Percentiles rank a stretch among this genome's conserved stretches.
These are phyloP conservation scores for Stichodactyla mertensii DNA, from an alignment of 64 coral and sea anemone species.

Conservation along the genomic window DNA sequence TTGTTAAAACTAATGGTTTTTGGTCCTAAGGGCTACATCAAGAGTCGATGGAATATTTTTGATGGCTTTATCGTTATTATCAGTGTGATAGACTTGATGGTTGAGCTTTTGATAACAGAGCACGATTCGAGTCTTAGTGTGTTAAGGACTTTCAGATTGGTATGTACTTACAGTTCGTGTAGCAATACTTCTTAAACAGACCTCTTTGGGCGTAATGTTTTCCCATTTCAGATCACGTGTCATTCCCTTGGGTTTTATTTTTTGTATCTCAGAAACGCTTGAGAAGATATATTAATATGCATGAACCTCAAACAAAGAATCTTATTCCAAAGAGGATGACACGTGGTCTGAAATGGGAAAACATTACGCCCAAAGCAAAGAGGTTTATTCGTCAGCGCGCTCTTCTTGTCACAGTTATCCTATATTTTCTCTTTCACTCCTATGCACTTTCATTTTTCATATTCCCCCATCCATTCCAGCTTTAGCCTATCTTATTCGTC, in stretches of 20 bases:
- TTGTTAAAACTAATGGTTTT: slow-evolving; percentile 64
- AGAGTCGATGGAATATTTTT: slow-evolving; percentile 94
- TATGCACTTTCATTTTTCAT: too few relatives aligned
- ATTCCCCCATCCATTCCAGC: too few relatives aligned
- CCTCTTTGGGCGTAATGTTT: too few relatives aligned
- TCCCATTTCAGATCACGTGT: background rate
- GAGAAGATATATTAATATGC: too few relatives aligned
- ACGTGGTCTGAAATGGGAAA: too few relatives aligned
- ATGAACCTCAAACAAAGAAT: too few relatives aligned
- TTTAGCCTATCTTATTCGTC: too few relatives aligned
- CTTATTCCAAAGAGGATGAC: too few relatives aligned
- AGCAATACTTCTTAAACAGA: too few relatives aligned
- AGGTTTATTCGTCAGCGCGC: too few relatives aligned
- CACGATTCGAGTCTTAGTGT: slow-evolving; percentile 68
- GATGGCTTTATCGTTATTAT: slow-evolving; percentile 95
- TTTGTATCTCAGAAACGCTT: background rate
- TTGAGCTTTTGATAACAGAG: slow-evolving; percentile 22
- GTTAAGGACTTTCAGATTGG: slow-evolving; percentile 86
- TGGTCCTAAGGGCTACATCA: slow-evolving; percentile 70
- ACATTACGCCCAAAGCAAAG: too few relatives aligned
- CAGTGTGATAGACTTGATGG: slow-evolving; percentile 75
- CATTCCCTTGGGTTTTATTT: background rate
- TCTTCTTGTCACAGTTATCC: too few relatives aligned
- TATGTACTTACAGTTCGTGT: slow-evolving; percentile 12
- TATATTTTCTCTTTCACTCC: background rate